Evolutionary conservation across 2,888 invertebrate genomes (phyloP), one percentile per base, ranked within the genome.

Genomic region (Ryuthela nishihirai): DNA sequence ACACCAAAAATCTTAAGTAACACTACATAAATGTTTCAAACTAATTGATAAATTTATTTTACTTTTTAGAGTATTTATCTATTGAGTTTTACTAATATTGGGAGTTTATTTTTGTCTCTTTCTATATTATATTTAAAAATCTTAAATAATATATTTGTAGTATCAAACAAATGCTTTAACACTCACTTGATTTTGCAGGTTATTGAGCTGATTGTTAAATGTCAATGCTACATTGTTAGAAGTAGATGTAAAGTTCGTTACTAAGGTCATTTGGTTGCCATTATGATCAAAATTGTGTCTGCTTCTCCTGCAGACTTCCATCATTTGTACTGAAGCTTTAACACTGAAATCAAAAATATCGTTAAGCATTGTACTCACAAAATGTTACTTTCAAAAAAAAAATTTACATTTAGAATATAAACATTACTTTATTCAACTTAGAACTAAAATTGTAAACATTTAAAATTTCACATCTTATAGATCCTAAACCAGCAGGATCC

Each of bases 251-350:
- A 86, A 84, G 72, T 85, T 86, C 36, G 85, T 84, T 17, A 85
- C 85, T 67, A 85, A 76, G 25, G 70, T 65, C 29, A 68, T 65
- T 38, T 61, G 64, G 20, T 54, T 62, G 26, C 48, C 39, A 43
- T 59, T 62, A 15, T 52, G 45, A 41, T 61, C 59, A 53, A 58
- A 54, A 24, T 47, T 52, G 35, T 61, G 58, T 32, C 64, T 38
- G 35, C 50, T 79, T 68, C 80, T 76, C 69, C 84, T 74, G 75
- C 85, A 80, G 69, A 81, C 81, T 71, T 97, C 95, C 94, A 97
- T 97, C 88, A 95, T 94, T 75, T 94, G 92, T 18, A 95, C 92
- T 70, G 93, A 92, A 18, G 94, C 91, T 76, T 97, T 95, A 20
- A 95, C 94, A 76, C 74, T 75, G 66, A 35, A 67, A 38, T 15